These are phyloP conservation scores for Galbula dea DNA, from an alignment of 2,113 vertebrate species.

Conservation along the genomic window DNA sequence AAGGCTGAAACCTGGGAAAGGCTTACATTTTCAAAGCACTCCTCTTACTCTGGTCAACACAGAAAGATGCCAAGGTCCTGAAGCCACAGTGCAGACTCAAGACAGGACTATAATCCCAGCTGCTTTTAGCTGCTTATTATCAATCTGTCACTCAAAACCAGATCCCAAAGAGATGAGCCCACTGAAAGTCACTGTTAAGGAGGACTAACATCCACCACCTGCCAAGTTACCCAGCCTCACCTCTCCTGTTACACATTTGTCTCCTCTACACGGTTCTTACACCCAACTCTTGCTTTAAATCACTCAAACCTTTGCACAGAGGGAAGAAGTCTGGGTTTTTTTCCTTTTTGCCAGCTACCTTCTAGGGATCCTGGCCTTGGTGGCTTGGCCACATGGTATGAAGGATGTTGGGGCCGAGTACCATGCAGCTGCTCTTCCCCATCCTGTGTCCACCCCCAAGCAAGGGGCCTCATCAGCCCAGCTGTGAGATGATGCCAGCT, in stretches of 20 bases:
- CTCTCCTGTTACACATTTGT: neutral
- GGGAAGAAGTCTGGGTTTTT: neutral
- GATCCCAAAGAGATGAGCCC: neutral
- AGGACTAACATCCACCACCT: neutral
- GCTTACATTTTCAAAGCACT: neutral
- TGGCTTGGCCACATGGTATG: fast-evolving
- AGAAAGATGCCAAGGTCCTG: neutral
- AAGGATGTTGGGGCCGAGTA: neutral
- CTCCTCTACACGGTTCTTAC: neutral
- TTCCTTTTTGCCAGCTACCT: fast-evolving
- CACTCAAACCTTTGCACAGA: neutral
- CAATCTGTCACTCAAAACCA: neutral
- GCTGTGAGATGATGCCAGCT: neutral
- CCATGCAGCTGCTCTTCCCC: neutral
- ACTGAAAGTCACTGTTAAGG: neutral
- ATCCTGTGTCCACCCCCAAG: neutral
- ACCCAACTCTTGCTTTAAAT: neutral
- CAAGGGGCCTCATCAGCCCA: neutral
- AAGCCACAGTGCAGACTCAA: neutral
- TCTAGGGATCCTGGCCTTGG: too few species aligned
- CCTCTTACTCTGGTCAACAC: neutral
- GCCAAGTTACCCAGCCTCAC: neutral
- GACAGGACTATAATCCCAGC: neutral
- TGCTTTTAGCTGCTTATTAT: neutral
- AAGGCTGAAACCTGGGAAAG: neutral